Evolutionary conservation across 2,888 invertebrate species (phyloP), one percentile per base, ranked within the genome.

Genomic region (Adelognathus sp.): DNA sequence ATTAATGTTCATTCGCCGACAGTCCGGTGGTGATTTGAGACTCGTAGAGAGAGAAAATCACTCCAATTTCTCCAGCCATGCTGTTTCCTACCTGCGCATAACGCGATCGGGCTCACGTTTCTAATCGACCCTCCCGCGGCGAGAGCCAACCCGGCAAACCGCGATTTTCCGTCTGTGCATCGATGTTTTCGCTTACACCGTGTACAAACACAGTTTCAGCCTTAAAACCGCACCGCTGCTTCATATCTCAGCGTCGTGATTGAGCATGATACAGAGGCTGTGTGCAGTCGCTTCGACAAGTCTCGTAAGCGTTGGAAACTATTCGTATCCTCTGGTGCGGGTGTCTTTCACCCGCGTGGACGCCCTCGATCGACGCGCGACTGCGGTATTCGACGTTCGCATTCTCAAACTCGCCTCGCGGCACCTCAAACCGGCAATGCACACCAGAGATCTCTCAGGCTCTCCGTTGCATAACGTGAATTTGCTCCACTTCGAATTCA

Each of bases 381-480:
- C 14, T 14, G 16, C 27, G 29, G 31, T 54, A 54, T 54, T 21
- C 14, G 2, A 58, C 58, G 14, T 29, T 16, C 52, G 46, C 56
- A 29, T n/a, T 46, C 73, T n/a, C n/a, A 72, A 72, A 83, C 69
- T 85, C 80, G 86, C 86, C 86, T 86, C 81, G 85, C 85, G 84
- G 83, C 84, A 83, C 83, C 71, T 82, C n/a, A n/a, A n/a, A n/a
- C 83, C 82, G 85, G 36, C 66, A 18, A 66, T 60, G 16, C 18
- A 41, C 1, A 41, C 16, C 24, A n/a, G n/a, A 61, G 61, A 29
- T 54, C 83, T 82, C 81, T 77, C 82, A 64, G 58, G 82, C 79
- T 46, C 79, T 83, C 82, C 81, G 83, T 88, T 87, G 86, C 85
- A 84, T 87, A 86, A 86, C 82, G 77, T 83, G 83, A 56, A 84